Evolutionary conservation across 1,140 invertebrate genomes (phyloP).

Genomic region (Stegodyphus mimosarum): DNA sequence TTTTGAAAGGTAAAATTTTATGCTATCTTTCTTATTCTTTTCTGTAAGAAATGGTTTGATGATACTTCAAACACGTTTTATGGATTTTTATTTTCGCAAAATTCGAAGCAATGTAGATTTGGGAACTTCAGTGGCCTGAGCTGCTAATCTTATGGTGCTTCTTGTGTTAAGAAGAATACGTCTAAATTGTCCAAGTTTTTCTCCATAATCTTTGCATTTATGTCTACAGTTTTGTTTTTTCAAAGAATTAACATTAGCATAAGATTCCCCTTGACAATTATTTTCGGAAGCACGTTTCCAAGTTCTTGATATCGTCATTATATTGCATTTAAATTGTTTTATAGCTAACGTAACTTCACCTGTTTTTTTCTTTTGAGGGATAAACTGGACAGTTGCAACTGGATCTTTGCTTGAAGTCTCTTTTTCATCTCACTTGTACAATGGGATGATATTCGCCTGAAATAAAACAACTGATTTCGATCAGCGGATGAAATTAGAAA

Average conservation of each 20-base stretch:
- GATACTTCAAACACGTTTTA: not conserved
- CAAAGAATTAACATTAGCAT: not conserved
- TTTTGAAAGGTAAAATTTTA: no score
- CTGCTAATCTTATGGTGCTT: not conserved
- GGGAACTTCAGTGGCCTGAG: slow-evolving; percentile 4
- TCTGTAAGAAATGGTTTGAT: not conserved
- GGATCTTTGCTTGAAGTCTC: no score
- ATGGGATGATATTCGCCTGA: no score
- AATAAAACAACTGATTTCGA: no score
- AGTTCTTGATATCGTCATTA: slow-evolving; percentile 1
- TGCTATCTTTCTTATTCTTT: not conserved
- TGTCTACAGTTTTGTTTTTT: not conserved
- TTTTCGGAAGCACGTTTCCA: not conserved
- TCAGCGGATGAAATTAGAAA: no score
- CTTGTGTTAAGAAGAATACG: not conserved
- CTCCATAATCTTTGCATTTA: not conserved
- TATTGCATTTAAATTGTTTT: not conserved
- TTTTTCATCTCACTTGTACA: no score
- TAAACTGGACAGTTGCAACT: no score
- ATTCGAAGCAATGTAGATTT: not conserved
- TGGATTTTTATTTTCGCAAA: not conserved
- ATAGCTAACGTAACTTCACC: not conserved
- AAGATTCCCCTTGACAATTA: slow-evolving; percentile 1
- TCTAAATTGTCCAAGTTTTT: not conserved
- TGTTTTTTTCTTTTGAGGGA: no score